phyloP scores from a whole-genome alignment of 2,113 vertebrate species.

The Mesembrinibis cayennensis region DNA sequence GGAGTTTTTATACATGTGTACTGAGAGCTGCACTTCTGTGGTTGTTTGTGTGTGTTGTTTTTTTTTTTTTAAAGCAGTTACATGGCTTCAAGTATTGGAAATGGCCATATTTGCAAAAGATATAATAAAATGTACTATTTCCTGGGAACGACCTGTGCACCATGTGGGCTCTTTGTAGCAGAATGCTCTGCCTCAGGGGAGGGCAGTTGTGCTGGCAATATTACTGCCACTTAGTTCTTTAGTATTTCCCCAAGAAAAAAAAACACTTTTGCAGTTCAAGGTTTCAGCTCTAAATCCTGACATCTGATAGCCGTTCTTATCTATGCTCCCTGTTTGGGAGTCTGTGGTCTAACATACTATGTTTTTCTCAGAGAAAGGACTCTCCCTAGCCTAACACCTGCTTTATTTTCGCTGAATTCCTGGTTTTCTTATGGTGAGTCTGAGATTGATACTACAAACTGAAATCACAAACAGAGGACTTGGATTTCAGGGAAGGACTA shows the following conservation, averaged over 20 bases:
- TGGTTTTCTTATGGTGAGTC: background rate
- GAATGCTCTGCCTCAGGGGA: background rate
- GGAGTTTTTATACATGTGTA: background rate
- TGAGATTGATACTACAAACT: background rate
- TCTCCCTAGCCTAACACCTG: background rate
- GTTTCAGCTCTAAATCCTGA: background rate
- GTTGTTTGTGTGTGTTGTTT: no score
- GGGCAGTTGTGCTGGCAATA: background rate
- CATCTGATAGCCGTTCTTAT: background rate
- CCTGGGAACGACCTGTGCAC: background rate
- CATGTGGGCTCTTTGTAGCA: background rate
- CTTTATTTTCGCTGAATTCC: background rate
- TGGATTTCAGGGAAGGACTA: background rate
- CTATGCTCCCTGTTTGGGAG: background rate
- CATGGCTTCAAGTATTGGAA: background rate
- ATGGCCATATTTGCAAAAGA: background rate
- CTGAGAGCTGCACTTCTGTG: background rate
- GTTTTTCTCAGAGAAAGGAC: background rate
- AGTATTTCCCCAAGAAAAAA: background rate
- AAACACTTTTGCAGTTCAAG: background rate
- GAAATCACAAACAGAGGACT: slow-evolving; percentile 21
- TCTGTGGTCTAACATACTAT: background rate
- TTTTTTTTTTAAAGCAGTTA: background rate
- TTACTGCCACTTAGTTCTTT: background rate
- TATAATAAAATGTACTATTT: background rate